Conservation (phyloP, 2,888 invertebrate species). For the Lepidonotus clava region DNA sequence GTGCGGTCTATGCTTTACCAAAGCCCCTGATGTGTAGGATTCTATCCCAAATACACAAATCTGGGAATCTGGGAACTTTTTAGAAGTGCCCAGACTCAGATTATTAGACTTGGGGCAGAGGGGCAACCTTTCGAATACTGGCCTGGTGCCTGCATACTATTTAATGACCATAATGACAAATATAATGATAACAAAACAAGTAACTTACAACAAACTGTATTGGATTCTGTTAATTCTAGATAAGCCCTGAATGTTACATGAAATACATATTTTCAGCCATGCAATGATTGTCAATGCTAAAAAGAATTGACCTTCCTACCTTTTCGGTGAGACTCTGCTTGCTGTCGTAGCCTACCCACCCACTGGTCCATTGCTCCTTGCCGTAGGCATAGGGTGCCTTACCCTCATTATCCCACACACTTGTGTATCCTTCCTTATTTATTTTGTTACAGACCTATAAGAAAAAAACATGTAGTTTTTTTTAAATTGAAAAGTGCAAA, state of each 20-base stretch:
- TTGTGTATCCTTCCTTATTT: not conserved
- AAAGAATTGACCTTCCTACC: conserved; percentile 25
- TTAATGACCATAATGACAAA: not conserved
- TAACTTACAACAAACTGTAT: not conserved
- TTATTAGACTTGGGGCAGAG: too few species aligned
- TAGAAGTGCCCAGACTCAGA: too few species aligned
- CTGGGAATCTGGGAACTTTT: too few species aligned
- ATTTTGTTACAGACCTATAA: conserved; percentile 19
- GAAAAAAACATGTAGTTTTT: too few species aligned
- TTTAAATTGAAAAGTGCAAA: too few species aligned
- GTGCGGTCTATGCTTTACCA: too few species aligned
- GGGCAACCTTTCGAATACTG: too few species aligned
- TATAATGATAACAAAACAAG: not conserved
- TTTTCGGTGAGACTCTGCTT: conserved; percentile 55
- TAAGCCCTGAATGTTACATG: not conserved
- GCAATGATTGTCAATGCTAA: not conserved
- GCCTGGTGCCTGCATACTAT: not conserved
- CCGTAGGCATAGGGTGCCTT: conserved; percentile 55
- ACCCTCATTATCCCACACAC: conserved; percentile 35
- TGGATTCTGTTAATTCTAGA: not conserved
- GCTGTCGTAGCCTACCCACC: conserved; percentile 64
- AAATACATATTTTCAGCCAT: not conserved
- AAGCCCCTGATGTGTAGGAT: too few species aligned
- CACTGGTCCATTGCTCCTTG: not conserved
- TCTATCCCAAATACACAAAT: too few species aligned